A percentile compares a stretch with the other conserved stretches of the same genome.
Conservation (phyloP, 1,140 invertebrate genomes). For the Halictus rubicundus region DNA sequence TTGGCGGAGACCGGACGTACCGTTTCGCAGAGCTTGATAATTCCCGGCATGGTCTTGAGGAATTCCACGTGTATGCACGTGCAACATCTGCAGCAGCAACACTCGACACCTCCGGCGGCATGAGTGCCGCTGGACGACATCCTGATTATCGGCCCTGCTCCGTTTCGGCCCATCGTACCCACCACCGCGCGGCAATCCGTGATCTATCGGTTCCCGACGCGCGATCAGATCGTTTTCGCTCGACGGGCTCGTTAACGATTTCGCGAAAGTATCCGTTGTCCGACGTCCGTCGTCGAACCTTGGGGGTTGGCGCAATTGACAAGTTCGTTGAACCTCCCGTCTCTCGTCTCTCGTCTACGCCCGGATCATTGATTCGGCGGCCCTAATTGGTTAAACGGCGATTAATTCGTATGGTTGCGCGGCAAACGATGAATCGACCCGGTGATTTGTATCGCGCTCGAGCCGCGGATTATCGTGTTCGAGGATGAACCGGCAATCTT, state of each 20-base stretch:
- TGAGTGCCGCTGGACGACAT: conserved; percentile 64
- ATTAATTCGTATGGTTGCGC: conserved; percentile 40
- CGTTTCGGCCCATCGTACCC: conserved; percentile 42
- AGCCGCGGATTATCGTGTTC: background rate
- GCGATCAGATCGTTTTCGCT: too few species aligned
- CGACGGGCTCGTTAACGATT: background rate
- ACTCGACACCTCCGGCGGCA: conserved; percentile 81
- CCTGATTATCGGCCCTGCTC: conserved; percentile 68
- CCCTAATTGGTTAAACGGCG: conserved; percentile 46
- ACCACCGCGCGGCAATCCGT: too few species aligned
- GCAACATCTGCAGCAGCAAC: conserved; percentile 88
- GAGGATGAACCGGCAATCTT: background rate
- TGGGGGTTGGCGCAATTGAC: background rate
- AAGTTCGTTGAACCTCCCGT: conserved; percentile 36
- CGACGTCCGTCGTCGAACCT: background rate
- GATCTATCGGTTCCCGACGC: background rate
- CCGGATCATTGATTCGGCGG: conserved; percentile 19
- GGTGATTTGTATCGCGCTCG: background rate
- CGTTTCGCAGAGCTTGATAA: conserved; percentile 88
- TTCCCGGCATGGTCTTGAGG: conserved; percentile 85
- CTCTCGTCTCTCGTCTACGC: conserved; percentile 12
- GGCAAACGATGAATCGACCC: background rate
- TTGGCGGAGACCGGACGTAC: conserved; percentile 78
- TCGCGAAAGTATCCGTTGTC: background rate
- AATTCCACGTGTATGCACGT: conserved; percentile 90